Percentiles rank a stretch among this genome's conserved stretches.
phyloP scores from a whole-genome alignment of 2,113 vertebrate species.

The Deroptyus accipitrinus region DNA sequence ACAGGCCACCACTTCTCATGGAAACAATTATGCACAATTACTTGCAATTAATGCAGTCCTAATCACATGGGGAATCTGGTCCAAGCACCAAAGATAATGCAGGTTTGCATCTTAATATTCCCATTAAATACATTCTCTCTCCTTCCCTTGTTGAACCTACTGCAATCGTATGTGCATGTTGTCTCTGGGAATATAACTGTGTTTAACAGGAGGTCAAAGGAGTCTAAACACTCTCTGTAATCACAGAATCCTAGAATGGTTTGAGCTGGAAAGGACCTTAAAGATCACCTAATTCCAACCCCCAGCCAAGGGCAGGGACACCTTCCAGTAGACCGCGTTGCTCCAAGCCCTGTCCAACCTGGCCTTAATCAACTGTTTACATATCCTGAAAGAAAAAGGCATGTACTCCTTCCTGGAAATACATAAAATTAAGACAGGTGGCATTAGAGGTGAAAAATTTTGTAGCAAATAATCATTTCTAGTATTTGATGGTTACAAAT shows the following conservation, averaged over 20 bases:
- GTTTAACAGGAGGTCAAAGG: neutral
- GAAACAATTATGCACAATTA: conserved; percentile 12
- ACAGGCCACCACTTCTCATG: neutral
- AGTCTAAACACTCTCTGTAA: neutral
- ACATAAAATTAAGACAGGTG: neutral
- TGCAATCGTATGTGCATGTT: neutral
- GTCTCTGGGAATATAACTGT: neutral
- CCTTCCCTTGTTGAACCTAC: neutral
- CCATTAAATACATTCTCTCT: neutral
- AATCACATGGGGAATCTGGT: neutral
- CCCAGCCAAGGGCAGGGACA: neutral
- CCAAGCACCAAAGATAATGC: neutral
- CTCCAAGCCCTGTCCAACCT: neutral
- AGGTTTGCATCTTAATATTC: neutral
- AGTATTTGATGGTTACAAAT: neutral
- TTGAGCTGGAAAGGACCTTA: neutral
- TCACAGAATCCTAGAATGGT: neutral
- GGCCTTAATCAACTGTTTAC: neutral
- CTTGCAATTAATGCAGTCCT: neutral
- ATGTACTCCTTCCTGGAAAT: neutral
- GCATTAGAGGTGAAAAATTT: neutral
- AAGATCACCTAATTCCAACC: neutral
- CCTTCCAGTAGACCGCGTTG: neutral
- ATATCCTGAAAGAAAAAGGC: neutral
- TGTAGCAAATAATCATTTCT: neutral